A percentile compares a stretch with the other conserved stretches of the same genome.
phyloP scores from a whole-genome alignment of 1,140 invertebrate species.

The Drosophila teissieri region DNA sequence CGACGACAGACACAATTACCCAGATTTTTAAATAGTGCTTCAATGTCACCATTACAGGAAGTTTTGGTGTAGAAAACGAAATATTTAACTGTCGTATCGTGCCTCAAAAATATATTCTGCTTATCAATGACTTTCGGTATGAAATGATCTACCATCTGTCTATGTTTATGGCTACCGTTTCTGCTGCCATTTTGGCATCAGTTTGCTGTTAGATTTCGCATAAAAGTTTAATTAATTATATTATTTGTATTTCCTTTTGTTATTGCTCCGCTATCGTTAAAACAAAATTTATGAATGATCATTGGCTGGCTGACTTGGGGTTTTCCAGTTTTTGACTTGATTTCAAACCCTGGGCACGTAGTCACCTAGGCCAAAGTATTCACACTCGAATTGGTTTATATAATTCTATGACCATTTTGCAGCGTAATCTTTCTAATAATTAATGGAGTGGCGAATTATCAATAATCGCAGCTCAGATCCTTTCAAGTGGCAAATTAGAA shows the following conservation, averaged over 20 bases:
- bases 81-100: conserved; percentile 47
- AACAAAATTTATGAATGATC: conserved; percentile 73
- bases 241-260: conserved; percentile 37
- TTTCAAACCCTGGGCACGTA: conserved; percentile 47
- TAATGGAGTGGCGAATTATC: conserved; percentile 28
- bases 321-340: conserved; percentile 34
- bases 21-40: conserved; percentile 60
- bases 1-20: conserved; percentile 70
- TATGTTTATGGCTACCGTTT: conserved; percentile 40
- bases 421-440: conserved; percentile 40
- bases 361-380: conserved; percentile 43
- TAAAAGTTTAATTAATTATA: conserved; percentile 71
- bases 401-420: conserved; percentile 44
- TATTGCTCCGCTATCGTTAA: conserved; percentile 54
- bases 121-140: conserved; percentile 51
- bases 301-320: conserved; percentile 27
- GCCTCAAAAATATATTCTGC: conserved; percentile 20
- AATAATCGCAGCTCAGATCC: conserved; percentile 24
- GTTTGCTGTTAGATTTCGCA: conserved; percentile 54
- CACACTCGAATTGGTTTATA: conserved; percentile 41
- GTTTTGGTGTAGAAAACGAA: not conserved
- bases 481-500: conserved; percentile 54
- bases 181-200: conserved; percentile 7
- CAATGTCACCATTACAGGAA: conserved; percentile 73
- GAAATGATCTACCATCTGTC: conserved; percentile 40